phyloP scores from a whole-genome alignment of 1,140 invertebrate species.

The Wiebesia pumilae region DNA sequence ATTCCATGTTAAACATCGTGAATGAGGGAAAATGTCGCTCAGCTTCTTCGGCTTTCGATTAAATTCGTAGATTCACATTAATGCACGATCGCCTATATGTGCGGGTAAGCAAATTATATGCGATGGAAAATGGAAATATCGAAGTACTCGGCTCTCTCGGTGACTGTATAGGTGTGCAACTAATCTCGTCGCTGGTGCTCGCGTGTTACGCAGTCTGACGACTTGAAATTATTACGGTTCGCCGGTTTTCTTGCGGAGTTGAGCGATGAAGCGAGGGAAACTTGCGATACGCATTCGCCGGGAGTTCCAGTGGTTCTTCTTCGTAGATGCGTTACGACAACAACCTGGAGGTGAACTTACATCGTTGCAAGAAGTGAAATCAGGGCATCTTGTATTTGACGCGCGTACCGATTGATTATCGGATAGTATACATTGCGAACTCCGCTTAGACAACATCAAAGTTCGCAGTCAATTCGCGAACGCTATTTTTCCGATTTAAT shows the following conservation, averaged over 20 bases:
- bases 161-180: background rate
- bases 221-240: slow-evolving; percentile 21
- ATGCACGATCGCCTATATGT: background rate
- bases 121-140: background rate
- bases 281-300: background rate
- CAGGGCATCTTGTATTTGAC: background rate
- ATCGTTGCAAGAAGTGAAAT: background rate
- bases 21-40: no score
- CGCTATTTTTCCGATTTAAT: no score
- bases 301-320: background rate
- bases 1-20: no score
- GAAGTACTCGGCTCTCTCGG: background rate
- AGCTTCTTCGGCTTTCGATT: background rate
- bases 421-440: background rate
- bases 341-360: background rate
- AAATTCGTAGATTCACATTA: background rate
- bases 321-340: background rate
- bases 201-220: background rate
- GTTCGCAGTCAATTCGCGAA: background rate
- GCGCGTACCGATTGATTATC: background rate
- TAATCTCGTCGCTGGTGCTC: background rate
- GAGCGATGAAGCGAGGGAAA: slow-evolving; percentile 12
- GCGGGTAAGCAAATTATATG: background rate
- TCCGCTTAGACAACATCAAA: background rate
- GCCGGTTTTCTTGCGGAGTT: slow-evolving; percentile 5